These are phyloP conservation scores for Lophochroa leadbeateri DNA, from an alignment of 2,113 vertebrate species.

Conservation along the genomic window DNA sequence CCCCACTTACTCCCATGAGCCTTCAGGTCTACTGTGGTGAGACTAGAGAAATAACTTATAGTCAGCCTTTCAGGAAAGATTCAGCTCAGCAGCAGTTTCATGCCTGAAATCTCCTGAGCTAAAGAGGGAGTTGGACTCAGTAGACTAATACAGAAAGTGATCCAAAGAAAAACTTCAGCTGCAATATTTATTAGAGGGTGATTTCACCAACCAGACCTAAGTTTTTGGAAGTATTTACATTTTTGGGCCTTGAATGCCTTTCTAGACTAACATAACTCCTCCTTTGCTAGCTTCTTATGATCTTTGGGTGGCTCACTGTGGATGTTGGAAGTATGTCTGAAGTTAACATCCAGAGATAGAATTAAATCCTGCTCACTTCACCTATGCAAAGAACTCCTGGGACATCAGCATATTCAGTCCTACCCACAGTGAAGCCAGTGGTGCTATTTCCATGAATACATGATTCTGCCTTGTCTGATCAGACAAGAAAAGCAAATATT, in stretches of 20 bases:
- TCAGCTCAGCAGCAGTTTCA: not conserved
- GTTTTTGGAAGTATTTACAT: not conserved
- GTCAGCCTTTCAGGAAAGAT: not conserved
- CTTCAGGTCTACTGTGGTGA: not conserved
- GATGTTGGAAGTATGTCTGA: constrained; percentile 2
- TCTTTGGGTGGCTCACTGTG: not conserved
- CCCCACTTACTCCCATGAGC: not conserved
- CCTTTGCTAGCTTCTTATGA: constrained; percentile 10
- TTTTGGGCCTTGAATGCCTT: not conserved
- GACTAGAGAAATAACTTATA: not conserved
- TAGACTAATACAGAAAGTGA: not conserved
- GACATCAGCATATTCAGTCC: not conserved
- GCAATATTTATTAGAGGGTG: not conserved
- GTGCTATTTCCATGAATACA: constrained; percentile 16
- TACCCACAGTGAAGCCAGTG: constrained; percentile 5
- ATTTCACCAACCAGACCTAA: constrained; percentile 2
- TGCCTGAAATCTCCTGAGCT: not conserved
- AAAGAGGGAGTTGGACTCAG: not conserved
- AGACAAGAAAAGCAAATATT: constrained; percentile 30
- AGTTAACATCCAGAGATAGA: constrained; percentile 13
- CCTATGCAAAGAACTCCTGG: constrained; percentile 2
- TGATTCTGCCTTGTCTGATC: constrained; percentile 9
- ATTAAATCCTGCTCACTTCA: constrained; percentile 24
- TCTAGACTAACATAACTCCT: not conserved
- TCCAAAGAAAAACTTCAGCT: not conserved